Evolutionary conservation across 2,113 vertebrate genomes (phyloP).

Genomic region (Blennius ocellaris): DNA sequence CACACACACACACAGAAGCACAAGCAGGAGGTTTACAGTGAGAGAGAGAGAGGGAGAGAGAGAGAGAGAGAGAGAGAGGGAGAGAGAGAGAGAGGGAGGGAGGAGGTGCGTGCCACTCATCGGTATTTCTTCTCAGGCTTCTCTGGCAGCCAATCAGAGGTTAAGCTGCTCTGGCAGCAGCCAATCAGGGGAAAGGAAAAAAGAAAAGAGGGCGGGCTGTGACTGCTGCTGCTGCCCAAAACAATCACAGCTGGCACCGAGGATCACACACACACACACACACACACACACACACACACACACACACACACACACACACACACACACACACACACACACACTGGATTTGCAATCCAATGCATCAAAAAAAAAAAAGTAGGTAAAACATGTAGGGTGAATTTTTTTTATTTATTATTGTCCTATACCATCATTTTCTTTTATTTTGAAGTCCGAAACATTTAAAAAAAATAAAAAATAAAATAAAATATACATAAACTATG

Average conservation of each 20-base stretch:
- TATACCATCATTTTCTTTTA: neutral
- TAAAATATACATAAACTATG: no score
- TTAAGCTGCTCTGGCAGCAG: conserved; percentile 69
- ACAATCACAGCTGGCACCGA: conserved; percentile 64
- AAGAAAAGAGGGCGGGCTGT: conserved; percentile 48
- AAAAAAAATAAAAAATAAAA: no score
- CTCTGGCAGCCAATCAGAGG: conserved; percentile 84
- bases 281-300: conserved; percentile 7
- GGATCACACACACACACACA: conserved; percentile 27
- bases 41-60: conserved; percentile 17
- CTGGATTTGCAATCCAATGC: neutral
- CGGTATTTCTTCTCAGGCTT: conserved; percentile 82
- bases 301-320: conserved; percentile 13
- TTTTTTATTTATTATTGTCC: neutral
- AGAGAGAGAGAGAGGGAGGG: conserved; percentile 32
- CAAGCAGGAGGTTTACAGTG: conserved; percentile 77
- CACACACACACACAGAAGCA: conserved; percentile 70
- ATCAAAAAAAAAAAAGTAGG: no score
- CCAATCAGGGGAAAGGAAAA: conserved; percentile 81
- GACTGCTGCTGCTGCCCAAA: conserved; percentile 75
- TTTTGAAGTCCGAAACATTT: no score
- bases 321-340: conserved; percentile 1
- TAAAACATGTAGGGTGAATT: neutral
- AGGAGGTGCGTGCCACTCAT: conserved; percentile 64
- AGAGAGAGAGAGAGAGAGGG: conserved; percentile 10